Evolutionary conservation across 2,888 invertebrate genomes (phyloP).

Genomic region (Pachycephus smyrnensis): DNA sequence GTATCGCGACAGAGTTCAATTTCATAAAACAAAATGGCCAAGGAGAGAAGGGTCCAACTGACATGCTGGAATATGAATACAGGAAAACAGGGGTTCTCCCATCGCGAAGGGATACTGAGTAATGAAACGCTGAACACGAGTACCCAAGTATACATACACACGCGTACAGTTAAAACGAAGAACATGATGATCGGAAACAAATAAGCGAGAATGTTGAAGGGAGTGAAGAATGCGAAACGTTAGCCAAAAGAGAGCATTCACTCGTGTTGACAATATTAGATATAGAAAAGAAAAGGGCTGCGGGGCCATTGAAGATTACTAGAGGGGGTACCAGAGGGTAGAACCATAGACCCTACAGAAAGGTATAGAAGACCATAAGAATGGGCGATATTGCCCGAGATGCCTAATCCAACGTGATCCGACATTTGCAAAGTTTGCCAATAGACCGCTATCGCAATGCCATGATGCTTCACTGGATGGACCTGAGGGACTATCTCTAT

Average conservation of each 20-base stretch:
- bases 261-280: slow-evolving; percentile 13
- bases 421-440: slow-evolving; percentile 39
- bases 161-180: not conserved
- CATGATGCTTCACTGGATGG: not conserved
- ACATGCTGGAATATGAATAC: not conserved
- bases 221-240: not conserved
- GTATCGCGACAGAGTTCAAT: not conserved
- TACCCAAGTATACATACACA: not conserved
- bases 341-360: not conserved
- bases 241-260: slow-evolving; percentile 5
- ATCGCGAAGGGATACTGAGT: not conserved
- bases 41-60: not conserved
- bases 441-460: slow-evolving; percentile 26
- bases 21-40: not conserved
- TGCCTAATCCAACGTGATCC: slow-evolving; percentile 51
- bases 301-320: not conserved
- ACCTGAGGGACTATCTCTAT: slow-evolving; percentile 45
- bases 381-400: slow-evolving; percentile 43
- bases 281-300: not conserved
- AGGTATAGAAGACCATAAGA: slow-evolving; percentile 25
- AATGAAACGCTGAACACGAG: not conserved
- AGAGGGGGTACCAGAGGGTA: not conserved
- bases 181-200: not conserved
- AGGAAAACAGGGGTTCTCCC: not conserved
- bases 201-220: not conserved